Base-by-base conservation (phyloP, 1,140 invertebrate species). In the Camponotus vicinus region DNA sequence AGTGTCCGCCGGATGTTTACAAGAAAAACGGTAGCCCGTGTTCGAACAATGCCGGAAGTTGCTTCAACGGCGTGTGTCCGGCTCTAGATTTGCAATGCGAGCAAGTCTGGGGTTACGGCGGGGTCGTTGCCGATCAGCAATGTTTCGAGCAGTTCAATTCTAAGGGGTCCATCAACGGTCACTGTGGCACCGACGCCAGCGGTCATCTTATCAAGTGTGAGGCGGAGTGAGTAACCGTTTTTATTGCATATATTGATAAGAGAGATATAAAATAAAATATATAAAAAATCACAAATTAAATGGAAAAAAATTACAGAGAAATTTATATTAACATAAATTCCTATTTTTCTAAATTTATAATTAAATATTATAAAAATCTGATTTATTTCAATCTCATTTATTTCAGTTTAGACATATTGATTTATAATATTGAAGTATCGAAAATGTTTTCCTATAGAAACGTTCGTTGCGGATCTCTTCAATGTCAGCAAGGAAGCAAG, bases 131-230 rank as follows among this genome's bases (percentile, higher is more conserved):
- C 2, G 98, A 99, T 92, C 96, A 96, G 63, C 96, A 98, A 88
- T 99, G 98, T 95, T 99, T 98, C 94, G 97, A 98, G 85, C 97
- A 98, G 92, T 99, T 99, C 95, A 99, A 99, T 94, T 97, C 98
- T 0, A 98, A 99, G 92, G 99, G 99, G 13, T 98, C 98, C 5
- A 97, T 98, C 71, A 98, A 97, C 90, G 99, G 98, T 0, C 98
- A 99, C 94, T 99, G 98, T 95, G 98, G 98, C 1, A 97, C 97
- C 64, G 97, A 99, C 92, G 90, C 94, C 18, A 96, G 96, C 87
- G 98, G 98, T 37, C 97, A 97, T 92, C 98, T 97, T 94, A 96
- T 98, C 89, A 99, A 98, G 95, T 99, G 98, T 95, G 97, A 98
- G 67, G 95, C 96, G 88, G 97, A 98, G 98, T 98, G 96, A 97